Percentiles rank a stretch among this genome's conserved stretches.
Conservation (phyloP, 2,113 vertebrate species). For the Mustela nigripes region DNA sequence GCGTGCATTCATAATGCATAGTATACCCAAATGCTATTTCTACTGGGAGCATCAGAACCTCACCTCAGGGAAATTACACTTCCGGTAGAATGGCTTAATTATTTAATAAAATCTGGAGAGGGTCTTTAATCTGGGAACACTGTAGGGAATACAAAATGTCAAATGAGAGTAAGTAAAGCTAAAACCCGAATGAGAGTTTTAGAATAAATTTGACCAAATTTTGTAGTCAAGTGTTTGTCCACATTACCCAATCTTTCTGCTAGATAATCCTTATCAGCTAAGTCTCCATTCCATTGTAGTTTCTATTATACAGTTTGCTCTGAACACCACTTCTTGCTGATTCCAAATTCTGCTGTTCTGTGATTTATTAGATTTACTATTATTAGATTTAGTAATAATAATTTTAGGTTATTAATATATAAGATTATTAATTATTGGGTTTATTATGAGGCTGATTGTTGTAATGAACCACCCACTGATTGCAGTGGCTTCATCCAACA, state of each 20-base stretch:
- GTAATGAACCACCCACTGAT: neutral
- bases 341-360: neutral
- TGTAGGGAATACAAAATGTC: slow-evolving; percentile 7
- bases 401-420: too few relatives aligned
- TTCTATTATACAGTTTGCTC: neutral
- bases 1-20: neutral
- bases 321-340: neutral
- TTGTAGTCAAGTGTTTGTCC: neutral
- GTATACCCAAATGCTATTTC: neutral
- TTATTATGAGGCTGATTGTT: neutral
- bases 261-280: neutral
- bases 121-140: neutral
- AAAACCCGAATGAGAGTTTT: slow-evolving; percentile 44
- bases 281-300: neutral
- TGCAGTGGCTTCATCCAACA: neutral
- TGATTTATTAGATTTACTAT: neutral
- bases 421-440: neutral
- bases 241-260: neutral
- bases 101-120: neutral
- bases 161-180: neutral
- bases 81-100: neutral
- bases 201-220: slow-evolving; percentile 11
- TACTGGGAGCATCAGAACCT: neutral
- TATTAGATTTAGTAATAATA: neutral
- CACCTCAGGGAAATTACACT: neutral